Evolutionary conservation across 1,140 invertebrate genomes (phyloP).

Genomic region (Laodelphax striatellus): DNA sequence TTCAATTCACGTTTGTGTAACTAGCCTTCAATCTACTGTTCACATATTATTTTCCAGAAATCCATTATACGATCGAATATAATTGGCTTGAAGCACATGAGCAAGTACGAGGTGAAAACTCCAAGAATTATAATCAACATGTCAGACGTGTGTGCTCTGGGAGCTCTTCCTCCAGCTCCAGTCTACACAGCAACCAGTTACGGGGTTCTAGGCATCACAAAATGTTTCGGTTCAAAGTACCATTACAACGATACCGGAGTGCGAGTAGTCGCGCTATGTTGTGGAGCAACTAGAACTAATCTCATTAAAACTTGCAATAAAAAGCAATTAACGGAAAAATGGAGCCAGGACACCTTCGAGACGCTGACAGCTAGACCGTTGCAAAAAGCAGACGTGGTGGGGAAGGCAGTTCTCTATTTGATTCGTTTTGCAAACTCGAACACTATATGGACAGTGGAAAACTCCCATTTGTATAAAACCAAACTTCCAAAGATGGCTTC

Average conservation of each 20-base stretch:
- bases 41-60: slow-evolving; percentile 38
- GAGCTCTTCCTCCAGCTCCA: slow-evolving; percentile 51
- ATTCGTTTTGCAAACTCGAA: slow-evolving; percentile 45
- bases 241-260: slow-evolving; percentile 36
- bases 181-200: slow-evolving; percentile 63
- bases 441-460: slow-evolving; percentile 55
- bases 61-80: slow-evolving; percentile 55
- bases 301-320: slow-evolving; percentile 34
- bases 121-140: slow-evolving; percentile 50
- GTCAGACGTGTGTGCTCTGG: slow-evolving; percentile 46
- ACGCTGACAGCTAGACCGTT: neutral
- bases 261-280: slow-evolving; percentile 37
- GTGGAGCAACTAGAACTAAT: slow-evolving; percentile 36
- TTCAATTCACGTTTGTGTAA: too few relatives aligned
- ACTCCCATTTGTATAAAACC: slow-evolving; percentile 33
- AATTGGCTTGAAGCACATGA: slow-evolving; percentile 52
- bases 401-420: slow-evolving; percentile 44
- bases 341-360: neutral
- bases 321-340: slow-evolving; percentile 36
- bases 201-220: slow-evolving; percentile 54
- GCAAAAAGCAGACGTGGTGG: slow-evolving; percentile 38
- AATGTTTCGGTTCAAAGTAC: slow-evolving; percentile 45
- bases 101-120: slow-evolving; percentile 49
- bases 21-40: too few relatives aligned
- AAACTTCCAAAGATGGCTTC: slow-evolving; percentile 3